Base-by-base conservation (phyloP, 1,140 invertebrate species). In the Nymphalis io region DNA sequence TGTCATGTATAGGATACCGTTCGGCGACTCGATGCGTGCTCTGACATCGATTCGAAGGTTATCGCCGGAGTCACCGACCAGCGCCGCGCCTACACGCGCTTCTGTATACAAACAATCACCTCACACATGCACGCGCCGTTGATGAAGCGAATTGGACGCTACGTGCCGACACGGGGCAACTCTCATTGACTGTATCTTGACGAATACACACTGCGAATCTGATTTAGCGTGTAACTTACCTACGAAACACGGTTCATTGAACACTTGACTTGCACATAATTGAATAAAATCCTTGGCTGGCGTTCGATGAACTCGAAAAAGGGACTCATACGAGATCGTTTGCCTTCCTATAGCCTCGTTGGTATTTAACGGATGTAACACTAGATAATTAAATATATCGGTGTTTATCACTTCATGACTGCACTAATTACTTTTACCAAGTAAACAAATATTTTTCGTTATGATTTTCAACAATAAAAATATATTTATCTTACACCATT, bases 1-100 rank as follows among this genome's bases (percentile, higher is more conserved):
- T 57, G 57, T 33, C 10, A 57, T 44, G 63, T 62, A 68, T 75
- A 72, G 73, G 60, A 71, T 81, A 74, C 84, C 85, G 84, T 85
- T 83, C 74, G 75, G 65, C 68, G 79, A 75, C 53, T 39, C 58
- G 60, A 51, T 66, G 44, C 68, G 51, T 74, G 83, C 80, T 82
- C 84, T 85, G 87, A 89, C 87, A 88, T 83, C 81, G 79, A 82
- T 85, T 78, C 81, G 85, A 88, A 90, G 88, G 87, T 90, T 89
- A 90, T 90, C 88, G 80, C 60, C 81, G 85, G 82, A 83, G 88
- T 90, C 88, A 88, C 80, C 88, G 88, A 90, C 86, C 87, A 90
- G 63, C 78, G 76, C 75, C 82, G 81, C 83, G 80, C 85, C 84
- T 82, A 88, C 86, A 88, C 80, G 82, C 82, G 79, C 76, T 73